Conservation (phyloP, 1,140 invertebrate species). For the Drosophila asahinai region DNA sequence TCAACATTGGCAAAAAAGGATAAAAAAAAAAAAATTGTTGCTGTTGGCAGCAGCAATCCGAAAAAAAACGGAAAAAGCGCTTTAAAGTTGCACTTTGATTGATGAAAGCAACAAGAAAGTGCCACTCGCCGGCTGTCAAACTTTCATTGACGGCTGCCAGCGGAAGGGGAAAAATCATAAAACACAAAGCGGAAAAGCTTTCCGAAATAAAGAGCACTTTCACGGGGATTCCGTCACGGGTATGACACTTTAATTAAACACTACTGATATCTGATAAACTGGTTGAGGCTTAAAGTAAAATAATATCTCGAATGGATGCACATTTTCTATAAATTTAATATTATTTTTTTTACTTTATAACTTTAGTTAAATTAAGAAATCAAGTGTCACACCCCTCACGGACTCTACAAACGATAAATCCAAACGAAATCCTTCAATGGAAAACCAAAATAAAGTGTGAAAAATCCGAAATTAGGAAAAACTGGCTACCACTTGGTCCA, state of each 20-base stretch:
- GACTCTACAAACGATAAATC: background rate
- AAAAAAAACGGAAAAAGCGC: constrained; percentile 25
- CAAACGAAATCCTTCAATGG: background rate
- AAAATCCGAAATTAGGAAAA: constrained; percentile 19
- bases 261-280: background rate
- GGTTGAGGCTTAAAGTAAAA: no score
- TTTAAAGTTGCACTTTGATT: constrained; percentile 60
- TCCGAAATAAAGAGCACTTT: constrained; percentile 10
- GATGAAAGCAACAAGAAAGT: constrained; percentile 51
- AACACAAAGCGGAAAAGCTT: constrained; percentile 16
- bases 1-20: constrained; percentile 16
- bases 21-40: constrained; percentile 69
- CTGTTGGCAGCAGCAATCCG: constrained; percentile 15
- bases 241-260: background rate
- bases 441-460: constrained; percentile 8
- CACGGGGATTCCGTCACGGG: background rate
- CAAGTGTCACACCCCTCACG: background rate
- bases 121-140: constrained; percentile 51
- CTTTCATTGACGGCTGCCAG: constrained; percentile 10
- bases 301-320: no score
- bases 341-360: no score
- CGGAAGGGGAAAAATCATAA: constrained; percentile 10
- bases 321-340: no score
- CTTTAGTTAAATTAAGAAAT: background rate
- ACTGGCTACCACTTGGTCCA: constrained; percentile 66